Evolutionary conservation across 2,797 vertebrate genomes (phyloP).

Genomic region (Xenopus petersii): DNA sequence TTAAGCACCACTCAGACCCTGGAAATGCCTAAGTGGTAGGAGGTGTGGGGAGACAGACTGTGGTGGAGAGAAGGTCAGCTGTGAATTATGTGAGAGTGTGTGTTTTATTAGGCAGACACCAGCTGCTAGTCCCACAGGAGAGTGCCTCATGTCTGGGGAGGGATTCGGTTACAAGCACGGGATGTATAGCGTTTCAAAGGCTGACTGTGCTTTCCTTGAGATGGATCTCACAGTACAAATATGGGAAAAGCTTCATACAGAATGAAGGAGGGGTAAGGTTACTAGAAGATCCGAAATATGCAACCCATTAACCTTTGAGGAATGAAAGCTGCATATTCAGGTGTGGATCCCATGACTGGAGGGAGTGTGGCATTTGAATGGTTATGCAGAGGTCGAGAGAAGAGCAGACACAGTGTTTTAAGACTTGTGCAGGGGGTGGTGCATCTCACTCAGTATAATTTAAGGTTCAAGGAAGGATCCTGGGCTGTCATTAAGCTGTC

Average conservation of each 20-base stretch:
- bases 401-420: background rate
- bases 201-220: slow-evolving; percentile 45
- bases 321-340: slow-evolving; percentile 39
- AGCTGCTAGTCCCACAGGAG: slow-evolving; percentile 45
- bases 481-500: slow-evolving; percentile 19
- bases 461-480: slow-evolving; percentile 6
- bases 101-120: slow-evolving; percentile 47
- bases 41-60: slow-evolving; percentile 29
- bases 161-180: slow-evolving; percentile 37
- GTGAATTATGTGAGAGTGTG: slow-evolving; percentile 48
- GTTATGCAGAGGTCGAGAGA: slow-evolving; percentile 3
- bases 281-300: slow-evolving; percentile 41
- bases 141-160: slow-evolving; percentile 42
- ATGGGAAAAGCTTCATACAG: slow-evolving; percentile 37
- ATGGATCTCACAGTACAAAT: slow-evolving; percentile 35
- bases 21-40: slow-evolving; percentile 19
- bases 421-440: background rate
- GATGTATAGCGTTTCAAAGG: slow-evolving; percentile 48
- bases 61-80: slow-evolving; percentile 35
- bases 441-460: slow-evolving; percentile 13
- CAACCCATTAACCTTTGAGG: slow-evolving; percentile 46
- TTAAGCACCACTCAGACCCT: slow-evolving; percentile 23
- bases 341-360: slow-evolving; percentile 37
- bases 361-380: slow-evolving; percentile 25
- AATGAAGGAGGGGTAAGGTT: slow-evolving; percentile 37